Evolutionary conservation across 2,797 vertebrate species (phyloP).

Genomic region (Gambelia wislizenii): DNA sequence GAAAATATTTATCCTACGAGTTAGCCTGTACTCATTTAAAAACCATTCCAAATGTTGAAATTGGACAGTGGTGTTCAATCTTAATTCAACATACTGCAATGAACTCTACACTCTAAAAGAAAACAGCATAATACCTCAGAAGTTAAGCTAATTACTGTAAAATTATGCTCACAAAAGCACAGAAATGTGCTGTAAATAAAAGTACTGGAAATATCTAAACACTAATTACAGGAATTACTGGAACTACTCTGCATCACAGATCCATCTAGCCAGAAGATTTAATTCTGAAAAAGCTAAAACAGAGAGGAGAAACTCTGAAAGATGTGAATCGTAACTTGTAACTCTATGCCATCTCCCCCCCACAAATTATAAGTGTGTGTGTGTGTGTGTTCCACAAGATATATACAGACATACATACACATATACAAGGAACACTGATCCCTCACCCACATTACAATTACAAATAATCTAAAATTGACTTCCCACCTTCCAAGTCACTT

Average conservation of each 20-base stretch:
- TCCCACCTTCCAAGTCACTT: no score
- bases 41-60: background rate
- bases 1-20: background rate
- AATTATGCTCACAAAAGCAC: background rate
- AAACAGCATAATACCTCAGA: background rate
- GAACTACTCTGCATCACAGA: background rate
- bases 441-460: no score
- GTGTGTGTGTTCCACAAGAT: no score
- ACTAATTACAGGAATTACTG: constrained; percentile 24
- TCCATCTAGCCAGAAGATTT: constrained; percentile 9
- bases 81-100: background rate
- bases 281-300: constrained; percentile 15
- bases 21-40: background rate
- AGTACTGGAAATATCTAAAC: background rate
- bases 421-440: no score
- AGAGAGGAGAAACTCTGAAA: background rate
- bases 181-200: constrained; percentile 9
- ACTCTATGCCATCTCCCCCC: background rate
- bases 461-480: no score
- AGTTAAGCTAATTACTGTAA: background rate
- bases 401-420: no score
- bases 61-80: background rate
- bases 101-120: background rate
- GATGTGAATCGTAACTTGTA: background rate
- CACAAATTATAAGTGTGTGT: no score